Evolutionary conservation across 2,888 invertebrate species (phyloP).

Genomic region (Dione vanillae): DNA sequence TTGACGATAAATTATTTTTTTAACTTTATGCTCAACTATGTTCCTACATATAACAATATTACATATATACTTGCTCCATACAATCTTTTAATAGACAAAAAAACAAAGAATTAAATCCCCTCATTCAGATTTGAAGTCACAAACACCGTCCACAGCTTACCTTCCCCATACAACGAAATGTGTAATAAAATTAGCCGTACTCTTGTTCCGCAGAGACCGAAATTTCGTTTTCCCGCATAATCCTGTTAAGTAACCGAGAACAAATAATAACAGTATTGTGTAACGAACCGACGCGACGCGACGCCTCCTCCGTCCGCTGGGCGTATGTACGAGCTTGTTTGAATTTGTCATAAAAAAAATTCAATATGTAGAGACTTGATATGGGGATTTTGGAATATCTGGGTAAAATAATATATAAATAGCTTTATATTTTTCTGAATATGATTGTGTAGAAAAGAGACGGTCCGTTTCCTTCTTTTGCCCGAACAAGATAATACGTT

Average conservation of each 20-base stretch:
- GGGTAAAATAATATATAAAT: neutral
- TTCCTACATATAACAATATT: too few species aligned
- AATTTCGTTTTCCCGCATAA: conserved; percentile 34
- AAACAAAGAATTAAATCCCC: too few species aligned
- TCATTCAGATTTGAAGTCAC: neutral
- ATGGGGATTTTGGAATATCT: neutral
- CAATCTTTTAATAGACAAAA: too few species aligned
- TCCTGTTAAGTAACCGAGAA: conserved; percentile 41
- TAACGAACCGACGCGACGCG: conserved; percentile 43
- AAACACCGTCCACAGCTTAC: neutral
- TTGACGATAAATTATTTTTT: too few species aligned
- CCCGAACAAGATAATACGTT: too few species aligned
- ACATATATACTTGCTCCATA: too few species aligned
- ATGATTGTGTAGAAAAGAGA: too few species aligned
- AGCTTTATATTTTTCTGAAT: too few species aligned
- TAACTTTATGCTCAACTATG: too few species aligned
- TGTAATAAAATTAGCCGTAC: conserved; percentile 30
- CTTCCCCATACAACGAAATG: conserved; percentile 25
- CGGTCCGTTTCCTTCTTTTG: too few species aligned
- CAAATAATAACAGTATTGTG: conserved; percentile 45
- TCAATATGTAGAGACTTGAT: neutral
- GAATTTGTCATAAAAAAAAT: conserved; percentile 13
- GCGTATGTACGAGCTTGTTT: conserved; percentile 26
- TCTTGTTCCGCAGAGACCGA: conserved; percentile 28
- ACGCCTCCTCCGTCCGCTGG: conserved; percentile 22